A percentile compares a stretch with the other conserved stretches of the same genome.
These are phyloP conservation scores for Philhelius pedissequus DNA, from an alignment of 2,888 invertebrate genomes.

Conservation along the genomic window DNA sequence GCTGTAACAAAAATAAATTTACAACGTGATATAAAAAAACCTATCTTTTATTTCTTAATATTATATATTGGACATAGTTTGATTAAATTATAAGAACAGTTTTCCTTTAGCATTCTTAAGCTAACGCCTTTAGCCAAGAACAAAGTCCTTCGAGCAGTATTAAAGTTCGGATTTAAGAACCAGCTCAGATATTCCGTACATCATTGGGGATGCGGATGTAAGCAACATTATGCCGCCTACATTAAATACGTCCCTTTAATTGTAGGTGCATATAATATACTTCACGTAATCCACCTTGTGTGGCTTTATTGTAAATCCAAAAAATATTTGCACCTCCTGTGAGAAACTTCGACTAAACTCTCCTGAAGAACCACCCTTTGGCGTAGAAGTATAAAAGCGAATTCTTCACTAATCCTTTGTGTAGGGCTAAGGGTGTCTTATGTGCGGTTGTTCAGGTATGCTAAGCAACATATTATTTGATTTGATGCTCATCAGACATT, in stretches of 20 bases:
- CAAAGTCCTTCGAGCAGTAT: no score
- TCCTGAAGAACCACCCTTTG: neutral
- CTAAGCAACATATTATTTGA: constrained; percentile 61
- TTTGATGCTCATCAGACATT: constrained; percentile 54
- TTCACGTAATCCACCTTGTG: neutral
- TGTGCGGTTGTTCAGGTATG: constrained; percentile 49
- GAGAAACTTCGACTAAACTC: neutral
- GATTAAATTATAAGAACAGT: no score
- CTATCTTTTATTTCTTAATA: no score
- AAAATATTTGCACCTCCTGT: neutral
- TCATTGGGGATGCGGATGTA: no score
- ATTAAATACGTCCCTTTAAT: neutral
- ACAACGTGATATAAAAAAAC: no score
- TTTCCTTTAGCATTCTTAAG: no score
- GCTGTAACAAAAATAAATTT: no score
- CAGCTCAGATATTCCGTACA: no score
- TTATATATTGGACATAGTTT: no score
- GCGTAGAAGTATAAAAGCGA: neutral
- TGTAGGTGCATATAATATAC: neutral
- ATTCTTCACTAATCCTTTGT: neutral
- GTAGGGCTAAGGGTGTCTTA: neutral
- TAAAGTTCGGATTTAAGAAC: no score
- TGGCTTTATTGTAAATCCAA: neutral
- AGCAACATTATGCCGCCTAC: neutral
- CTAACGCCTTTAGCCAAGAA: no score